Base-by-base conservation (phyloP, 1,140 invertebrate genomes). In the Drosophila ercepeae region DNA sequence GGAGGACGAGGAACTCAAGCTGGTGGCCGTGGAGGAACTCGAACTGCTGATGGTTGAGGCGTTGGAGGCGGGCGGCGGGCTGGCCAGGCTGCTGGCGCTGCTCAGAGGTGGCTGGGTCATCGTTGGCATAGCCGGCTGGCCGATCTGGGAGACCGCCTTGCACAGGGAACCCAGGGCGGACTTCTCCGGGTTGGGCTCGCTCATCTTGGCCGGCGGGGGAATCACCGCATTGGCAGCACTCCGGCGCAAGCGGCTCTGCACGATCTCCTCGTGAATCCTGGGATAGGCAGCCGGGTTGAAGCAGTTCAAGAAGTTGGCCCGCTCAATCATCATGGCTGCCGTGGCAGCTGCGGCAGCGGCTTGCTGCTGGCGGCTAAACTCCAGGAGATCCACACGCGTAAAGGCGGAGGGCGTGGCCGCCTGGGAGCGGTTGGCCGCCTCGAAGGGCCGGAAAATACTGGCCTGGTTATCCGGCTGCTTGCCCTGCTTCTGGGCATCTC, bases 71-170 rank as follows among this genome's bases (percentile, higher is more conserved):
- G 86, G 86, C 11, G 76, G 79, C 1, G 78, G 81, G 52, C 70
- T 83, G 60, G 70, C 92, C 68, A 65, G 90, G 89, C 63, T 88
- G 78, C 25, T 89, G 81, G 48, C 61, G 34, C 58, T 73, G 48
- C 50, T 55, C 23, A 64, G 19, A 16, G 18, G 65, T 1, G 60
- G 60, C 46, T 63, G 64, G 21, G 36, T 68, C 59, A 49, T 60
- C 2, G 51, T 58, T 3, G 49, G 18, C 0, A 25, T 41, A 0
- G 39, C 41, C 2, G 83, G 18, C 70, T 93, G 93, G 0, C 94
- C 94, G 51, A 94, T 94, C 67, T 94, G 93, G 0, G 94, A 94
- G 9, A 94, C 93, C 0, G 94, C 92, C 69, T 94, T 93, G 65
- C 93, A 92, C 18, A 94, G 78, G 2, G 93, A 93, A 0, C 94